Evolutionary conservation across 1,140 invertebrate genomes (phyloP), one percentile per base, ranked within the genome.

Genomic region (Agrilus planipennis): DNA sequence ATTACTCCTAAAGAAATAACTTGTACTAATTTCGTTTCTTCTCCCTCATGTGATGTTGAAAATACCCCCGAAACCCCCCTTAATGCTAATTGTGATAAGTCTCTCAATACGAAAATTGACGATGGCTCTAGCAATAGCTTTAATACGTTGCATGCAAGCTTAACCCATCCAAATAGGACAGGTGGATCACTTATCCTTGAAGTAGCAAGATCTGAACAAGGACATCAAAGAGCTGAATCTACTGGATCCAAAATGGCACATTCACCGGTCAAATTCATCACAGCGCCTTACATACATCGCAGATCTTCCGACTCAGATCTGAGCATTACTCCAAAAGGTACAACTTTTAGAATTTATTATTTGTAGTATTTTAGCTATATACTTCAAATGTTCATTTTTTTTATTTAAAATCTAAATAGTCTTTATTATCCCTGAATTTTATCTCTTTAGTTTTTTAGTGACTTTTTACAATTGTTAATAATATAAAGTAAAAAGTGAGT

Each of bases 261-360:
- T 39, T 72, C 73, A 40, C 68, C 71, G 67, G 48, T 67, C 64
- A 46, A 65, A 66, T 2, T 70, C 57, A 32, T 71, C 66, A 58
- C 70, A 62, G 53, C 65, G 45, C 44, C 47, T 43, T 61, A 69
- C 42, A 75, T 82, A 39, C 78, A 82, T 54, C 67, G 88, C 32
- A 69, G 89, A 42, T 90, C 88, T 0, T 93, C 89, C 3, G 91
- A 94, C 61, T 93, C 91, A 2, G 91, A 95, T 64, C 66, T 93
- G 32, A 90, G 84, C 65, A 79, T 89, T 22, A 89, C 88, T 4
- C 88, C 89, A 2, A 92, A 89, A 84, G 87, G 89, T 91, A 68
- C 46, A 39, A n/a, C n/a, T n/a, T n/a, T n/a, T n/a, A n/a, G n/a
- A n/a, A n/a, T n/a, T n/a, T n/a, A n/a, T n/a, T n/a, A n/a, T n/a